Base-by-base conservation (phyloP, 2,888 invertebrate genomes). In the Osmoderma eremita region DNA sequence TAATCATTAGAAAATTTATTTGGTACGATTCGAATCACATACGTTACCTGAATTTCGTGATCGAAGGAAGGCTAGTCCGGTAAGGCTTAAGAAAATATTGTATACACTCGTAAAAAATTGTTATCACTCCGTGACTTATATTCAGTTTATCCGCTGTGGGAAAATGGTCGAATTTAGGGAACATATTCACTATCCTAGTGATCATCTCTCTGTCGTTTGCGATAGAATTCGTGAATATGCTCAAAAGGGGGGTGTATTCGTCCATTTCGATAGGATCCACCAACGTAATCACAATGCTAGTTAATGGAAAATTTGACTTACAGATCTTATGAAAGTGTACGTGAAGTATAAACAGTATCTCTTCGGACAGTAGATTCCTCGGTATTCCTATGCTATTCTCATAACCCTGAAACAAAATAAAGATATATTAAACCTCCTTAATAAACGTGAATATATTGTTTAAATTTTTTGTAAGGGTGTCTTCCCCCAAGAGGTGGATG, bases 311-410 rank as follows among this genome's bases (percentile, higher is more conserved):
- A 30, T 67, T 65, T 2, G 54, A 65, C 4, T 63, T 58, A 24
- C 53, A 53, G 22, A 71, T 65, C n/a, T 69, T 68, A 15, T 70
- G 53, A 17, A 72, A 67, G 13, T 69, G 69, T 15, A 67, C 42
- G 13, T 69, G 62, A 1, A 73, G n/a, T 8, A 70, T 67, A 30
- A 71, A 51, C n/a, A 42, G 61, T 36, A 73, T 67, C 65, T 73
- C 73, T 53, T 70, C 71, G 1, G 61, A 22, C 1, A 67, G 39
- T 36, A 68, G 58, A 62, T 70, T 56, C n/a, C 67, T 69, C 15
- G 62, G 67, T n/a, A 72, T 61, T 10, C 41, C 49, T 30, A 72
- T 58, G n/a, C 38, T 49, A 50, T 53, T 67, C 48, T 69, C 70
- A 20, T 64, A 67, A 41, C 71, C 73, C 73, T 73, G 62, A 51